Percentiles rank a stretch among this genome's conserved stretches.
phyloP scores from a whole-genome alignment of 2,888 invertebrate genomes.

The Leptodirus hochenwartii region DNA sequence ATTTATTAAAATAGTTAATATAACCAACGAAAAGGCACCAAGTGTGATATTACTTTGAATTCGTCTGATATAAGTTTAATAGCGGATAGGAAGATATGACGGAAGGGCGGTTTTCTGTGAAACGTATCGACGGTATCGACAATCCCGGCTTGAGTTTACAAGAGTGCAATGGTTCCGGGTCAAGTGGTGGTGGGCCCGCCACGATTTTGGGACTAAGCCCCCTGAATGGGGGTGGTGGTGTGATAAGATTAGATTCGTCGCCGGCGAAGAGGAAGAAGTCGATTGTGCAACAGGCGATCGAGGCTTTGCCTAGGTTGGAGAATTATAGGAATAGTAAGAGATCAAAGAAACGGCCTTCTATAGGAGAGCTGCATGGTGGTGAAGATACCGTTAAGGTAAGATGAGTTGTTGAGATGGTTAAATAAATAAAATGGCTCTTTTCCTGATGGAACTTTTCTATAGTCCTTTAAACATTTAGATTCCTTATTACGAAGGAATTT shows the following conservation, averaged over 20 bases:
- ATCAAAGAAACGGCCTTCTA: conserved; percentile 60
- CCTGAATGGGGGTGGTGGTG: too few species aligned
- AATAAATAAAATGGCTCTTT: too few species aligned
- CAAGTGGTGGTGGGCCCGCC: conserved; percentile 1
- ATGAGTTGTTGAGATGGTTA: too few species aligned
- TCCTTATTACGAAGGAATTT: too few species aligned
- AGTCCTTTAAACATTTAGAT: too few species aligned
- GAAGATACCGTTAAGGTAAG: conserved; percentile 31
- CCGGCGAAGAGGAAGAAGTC: conserved; percentile 32
- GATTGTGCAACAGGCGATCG: conserved; percentile 50
- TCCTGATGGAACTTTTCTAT: too few species aligned
- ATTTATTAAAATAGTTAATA: too few species aligned
- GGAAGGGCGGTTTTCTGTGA: conserved; percentile 17
- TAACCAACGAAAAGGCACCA: too few species aligned
- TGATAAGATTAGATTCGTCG: conserved; percentile 13
- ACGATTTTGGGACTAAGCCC: too few species aligned
- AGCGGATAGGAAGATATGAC: too few species aligned
- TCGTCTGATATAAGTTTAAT: too few species aligned
- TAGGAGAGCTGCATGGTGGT: conserved; percentile 68
- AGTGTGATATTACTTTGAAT: too few species aligned
- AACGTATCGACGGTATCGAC: conserved; percentile 10
- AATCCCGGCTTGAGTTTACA: conserved; percentile 15
- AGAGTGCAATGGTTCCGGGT: conserved; percentile 2
- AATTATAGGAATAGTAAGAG: conserved; percentile 65
- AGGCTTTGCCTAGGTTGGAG: conserved; percentile 63